Percentiles rank a stretch among this genome's conserved stretches.
Conservation (phyloP, 2,888 invertebrate genomes). For the Ectemnius cavifrons region DNA sequence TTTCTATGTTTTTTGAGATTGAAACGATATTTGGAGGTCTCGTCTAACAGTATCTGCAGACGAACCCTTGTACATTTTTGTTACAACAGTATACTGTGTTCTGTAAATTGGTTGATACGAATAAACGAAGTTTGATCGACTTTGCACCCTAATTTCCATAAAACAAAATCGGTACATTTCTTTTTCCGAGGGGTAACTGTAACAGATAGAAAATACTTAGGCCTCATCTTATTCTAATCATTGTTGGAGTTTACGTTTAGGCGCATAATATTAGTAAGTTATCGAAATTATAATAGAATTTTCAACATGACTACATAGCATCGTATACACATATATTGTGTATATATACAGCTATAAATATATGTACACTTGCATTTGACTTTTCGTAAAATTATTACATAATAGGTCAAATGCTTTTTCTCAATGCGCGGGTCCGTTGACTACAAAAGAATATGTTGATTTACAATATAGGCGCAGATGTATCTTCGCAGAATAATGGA, state of each 20-base stretch:
- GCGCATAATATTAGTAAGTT: constrained; percentile 48
- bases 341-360: constrained; percentile 40
- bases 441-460: not conserved
- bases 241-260: constrained; percentile 51
- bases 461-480: not conserved
- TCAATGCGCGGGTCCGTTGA: not conserved
- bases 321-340: constrained; percentile 35
- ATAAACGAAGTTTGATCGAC: not conserved
- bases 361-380: constrained; percentile 28
- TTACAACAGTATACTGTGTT: constrained; percentile 14
- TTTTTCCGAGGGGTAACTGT: constrained; percentile 34
- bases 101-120: constrained; percentile 24
- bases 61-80: not conserved
- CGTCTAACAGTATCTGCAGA: constrained; percentile 4
- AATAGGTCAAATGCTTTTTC: constrained; percentile 40
- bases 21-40: constrained; percentile 2
- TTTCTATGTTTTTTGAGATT: constrained; percentile 17
- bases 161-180: not conserved
- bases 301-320: constrained; percentile 45
- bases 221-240: constrained; percentile 53
- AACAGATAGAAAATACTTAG: constrained; percentile 41
- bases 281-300: constrained; percentile 51
- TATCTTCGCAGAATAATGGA: not conserved
- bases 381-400: constrained; percentile 45
- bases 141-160: not conserved